These are phyloP conservation scores for Aphodius granarius DNA, from an alignment of 2,888 invertebrate genomes.

Conservation along the genomic window DNA sequence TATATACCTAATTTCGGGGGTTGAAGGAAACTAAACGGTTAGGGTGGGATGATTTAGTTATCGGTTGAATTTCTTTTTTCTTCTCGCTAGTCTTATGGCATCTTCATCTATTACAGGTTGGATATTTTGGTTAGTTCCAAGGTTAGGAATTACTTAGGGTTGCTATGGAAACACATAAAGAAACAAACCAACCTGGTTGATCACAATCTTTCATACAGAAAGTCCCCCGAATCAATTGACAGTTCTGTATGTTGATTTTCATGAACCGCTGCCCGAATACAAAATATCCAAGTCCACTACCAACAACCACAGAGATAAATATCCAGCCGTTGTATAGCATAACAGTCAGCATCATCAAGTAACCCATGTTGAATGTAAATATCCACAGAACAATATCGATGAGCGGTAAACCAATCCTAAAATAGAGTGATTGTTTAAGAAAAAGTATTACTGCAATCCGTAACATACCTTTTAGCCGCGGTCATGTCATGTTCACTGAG, in stretches of 20 bases:
- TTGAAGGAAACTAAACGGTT: slow-evolving; percentile 6
- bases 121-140: no score
- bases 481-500: slow-evolving; percentile 41
- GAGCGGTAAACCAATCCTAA: slow-evolving; percentile 45
- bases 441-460: not conserved
- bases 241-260: slow-evolving; percentile 57
- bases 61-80: slow-evolving; percentile 18
- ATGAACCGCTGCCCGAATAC: slow-evolving; percentile 59
- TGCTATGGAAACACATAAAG: no score
- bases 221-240: slow-evolving; percentile 53
- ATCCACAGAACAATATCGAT: slow-evolving; percentile 49
- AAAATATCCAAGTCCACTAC: slow-evolving; percentile 64
- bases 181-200: slow-evolving; percentile 53
- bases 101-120: slow-evolving; percentile 16
- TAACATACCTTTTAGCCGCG: slow-evolving; percentile 19
- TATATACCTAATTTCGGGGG: not conserved
- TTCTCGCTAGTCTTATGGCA: slow-evolving; percentile 18
- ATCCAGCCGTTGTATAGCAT: slow-evolving; percentile 75
- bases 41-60: not conserved
- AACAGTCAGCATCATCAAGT: slow-evolving; percentile 72
- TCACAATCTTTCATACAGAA: slow-evolving; percentile 52
- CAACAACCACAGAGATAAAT: slow-evolving; percentile 64
- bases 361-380: slow-evolving; percentile 59
- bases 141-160: no score
- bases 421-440: slow-evolving; percentile 32